Percentiles rank a stretch among this genome's conserved stretches.
phyloP scores from a whole-genome alignment of 2,797 vertebrate species.

The Trematomus bernacchii region DNA sequence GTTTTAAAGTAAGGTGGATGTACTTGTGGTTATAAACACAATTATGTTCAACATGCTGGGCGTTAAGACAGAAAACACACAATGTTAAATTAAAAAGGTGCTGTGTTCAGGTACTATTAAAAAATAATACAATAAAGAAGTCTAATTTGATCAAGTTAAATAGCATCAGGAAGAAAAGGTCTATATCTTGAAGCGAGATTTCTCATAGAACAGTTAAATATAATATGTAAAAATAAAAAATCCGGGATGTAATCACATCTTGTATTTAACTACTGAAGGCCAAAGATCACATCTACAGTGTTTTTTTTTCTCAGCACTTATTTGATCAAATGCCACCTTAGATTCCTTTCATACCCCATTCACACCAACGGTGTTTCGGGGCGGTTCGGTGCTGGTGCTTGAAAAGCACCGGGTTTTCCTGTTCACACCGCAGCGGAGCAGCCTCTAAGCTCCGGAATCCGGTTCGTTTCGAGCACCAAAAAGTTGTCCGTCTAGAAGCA shows the following conservation, averaged over 20 bases:
- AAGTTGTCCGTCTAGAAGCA: no score
- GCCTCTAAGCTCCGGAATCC: no score
- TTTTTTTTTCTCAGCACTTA: slow-evolving; percentile 57
- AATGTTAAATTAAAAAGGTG: neutral
- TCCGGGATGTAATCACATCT: slow-evolving; percentile 47
- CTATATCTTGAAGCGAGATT: slow-evolving; percentile 3
- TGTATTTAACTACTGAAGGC: slow-evolving; percentile 66
- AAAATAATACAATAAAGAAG: neutral
- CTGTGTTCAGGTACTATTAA: neutral
- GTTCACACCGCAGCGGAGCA: no score
- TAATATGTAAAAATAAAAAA: slow-evolving; percentile 21
- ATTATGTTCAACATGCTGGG: slow-evolving; percentile 1
- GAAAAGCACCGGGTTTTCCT: no score
- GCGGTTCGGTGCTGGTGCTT: no score
- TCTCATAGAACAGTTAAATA: neutral
- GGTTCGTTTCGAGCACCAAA: no score
- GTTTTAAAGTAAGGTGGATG: neutral
- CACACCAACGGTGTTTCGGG: no score
- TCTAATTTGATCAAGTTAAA: neutral
- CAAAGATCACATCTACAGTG: slow-evolving; percentile 63
- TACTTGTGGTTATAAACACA: neutral
- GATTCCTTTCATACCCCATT: slow-evolving; percentile 58
- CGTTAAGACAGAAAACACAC: neutral
- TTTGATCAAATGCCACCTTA: slow-evolving; percentile 71
- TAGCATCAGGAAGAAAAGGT: neutral